Evolutionary conservation across 2,113 vertebrate species (phyloP).

Genomic region (Amblyopsis rosae): DNA sequence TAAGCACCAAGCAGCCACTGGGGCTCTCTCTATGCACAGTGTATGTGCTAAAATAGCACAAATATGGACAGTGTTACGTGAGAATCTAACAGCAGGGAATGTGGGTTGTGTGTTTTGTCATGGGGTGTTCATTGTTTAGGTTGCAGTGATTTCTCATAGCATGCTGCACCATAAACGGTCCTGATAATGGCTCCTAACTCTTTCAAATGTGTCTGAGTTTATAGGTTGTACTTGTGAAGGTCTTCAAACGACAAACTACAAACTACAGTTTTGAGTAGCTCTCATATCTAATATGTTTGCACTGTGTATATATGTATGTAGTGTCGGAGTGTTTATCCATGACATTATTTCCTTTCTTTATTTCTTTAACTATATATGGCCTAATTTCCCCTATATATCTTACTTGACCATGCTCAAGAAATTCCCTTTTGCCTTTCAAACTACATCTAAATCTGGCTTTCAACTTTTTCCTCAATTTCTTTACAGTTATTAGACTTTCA

Average conservation of each 20-base stretch:
- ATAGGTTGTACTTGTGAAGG: neutral
- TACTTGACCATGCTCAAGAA: constrained; percentile 39
- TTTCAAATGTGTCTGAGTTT: constrained; percentile 1
- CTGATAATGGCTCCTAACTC: constrained; percentile 19
- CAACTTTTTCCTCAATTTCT: constrained; percentile 20
- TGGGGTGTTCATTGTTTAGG: constrained; percentile 35
- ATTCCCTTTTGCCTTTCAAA: constrained; percentile 21
- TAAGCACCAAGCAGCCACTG: too few species aligned
- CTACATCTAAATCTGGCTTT: constrained; percentile 22
- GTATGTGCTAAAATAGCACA: neutral
- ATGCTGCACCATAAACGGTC: neutral
- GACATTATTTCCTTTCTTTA: neutral
- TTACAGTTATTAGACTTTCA: neutral
- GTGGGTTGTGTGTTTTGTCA: neutral
- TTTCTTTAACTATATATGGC: constrained; percentile 16
- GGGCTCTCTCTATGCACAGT: too few species aligned
- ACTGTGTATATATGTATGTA: neutral
- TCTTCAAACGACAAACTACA: constrained; percentile 26
- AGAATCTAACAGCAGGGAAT: neutral
- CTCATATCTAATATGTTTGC: neutral
- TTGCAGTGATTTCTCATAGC: constrained; percentile 15
- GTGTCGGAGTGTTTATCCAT: neutral
- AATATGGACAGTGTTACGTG: constrained; percentile 5
- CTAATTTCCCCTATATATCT: constrained; percentile 34
- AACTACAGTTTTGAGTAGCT: neutral